Evolutionary conservation across 2,888 invertebrate species (phyloP).

Genomic region (Himalopsyche tibetana): DNA sequence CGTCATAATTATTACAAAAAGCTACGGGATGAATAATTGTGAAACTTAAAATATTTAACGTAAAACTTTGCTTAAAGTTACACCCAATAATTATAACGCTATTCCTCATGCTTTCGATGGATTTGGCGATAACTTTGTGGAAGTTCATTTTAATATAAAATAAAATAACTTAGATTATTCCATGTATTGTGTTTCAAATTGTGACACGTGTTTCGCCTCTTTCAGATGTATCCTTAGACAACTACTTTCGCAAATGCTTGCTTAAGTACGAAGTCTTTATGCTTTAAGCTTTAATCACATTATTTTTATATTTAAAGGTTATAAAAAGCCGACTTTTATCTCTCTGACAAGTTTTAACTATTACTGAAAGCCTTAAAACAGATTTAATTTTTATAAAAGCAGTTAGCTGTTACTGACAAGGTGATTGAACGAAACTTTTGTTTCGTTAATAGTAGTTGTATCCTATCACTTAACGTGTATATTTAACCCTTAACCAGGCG

Average conservation of each 20-base stretch:
- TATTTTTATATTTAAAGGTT: background rate
- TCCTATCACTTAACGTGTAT: background rate
- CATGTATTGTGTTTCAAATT: too few species aligned
- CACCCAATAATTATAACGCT: background rate
- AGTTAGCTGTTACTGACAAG: slow-evolving; percentile 1
- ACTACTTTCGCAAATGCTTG: too few species aligned
- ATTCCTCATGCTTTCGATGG: background rate
- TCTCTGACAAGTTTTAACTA: background rate
- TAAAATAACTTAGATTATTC: too few species aligned
- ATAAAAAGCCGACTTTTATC: background rate
- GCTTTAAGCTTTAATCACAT: background rate
- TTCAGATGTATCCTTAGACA: too few species aligned
- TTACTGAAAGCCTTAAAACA: background rate
- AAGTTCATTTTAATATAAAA: too few species aligned
- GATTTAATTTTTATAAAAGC: slow-evolving; percentile 2
- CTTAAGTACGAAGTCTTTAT: too few species aligned
- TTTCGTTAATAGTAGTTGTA: background rate
- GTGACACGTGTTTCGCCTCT: too few species aligned
- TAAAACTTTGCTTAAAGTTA: background rate
- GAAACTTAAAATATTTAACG: background rate
- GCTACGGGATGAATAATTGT: too few species aligned
- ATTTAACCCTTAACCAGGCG: too few species aligned
- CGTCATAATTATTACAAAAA: too few species aligned
- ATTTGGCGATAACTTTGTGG: too few species aligned
- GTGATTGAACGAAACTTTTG: background rate